Evolutionary conservation across 2,797 vertebrate species (phyloP), one percentile per base, ranked within the genome.

Genomic region (Apodemus agrarius): DNA sequence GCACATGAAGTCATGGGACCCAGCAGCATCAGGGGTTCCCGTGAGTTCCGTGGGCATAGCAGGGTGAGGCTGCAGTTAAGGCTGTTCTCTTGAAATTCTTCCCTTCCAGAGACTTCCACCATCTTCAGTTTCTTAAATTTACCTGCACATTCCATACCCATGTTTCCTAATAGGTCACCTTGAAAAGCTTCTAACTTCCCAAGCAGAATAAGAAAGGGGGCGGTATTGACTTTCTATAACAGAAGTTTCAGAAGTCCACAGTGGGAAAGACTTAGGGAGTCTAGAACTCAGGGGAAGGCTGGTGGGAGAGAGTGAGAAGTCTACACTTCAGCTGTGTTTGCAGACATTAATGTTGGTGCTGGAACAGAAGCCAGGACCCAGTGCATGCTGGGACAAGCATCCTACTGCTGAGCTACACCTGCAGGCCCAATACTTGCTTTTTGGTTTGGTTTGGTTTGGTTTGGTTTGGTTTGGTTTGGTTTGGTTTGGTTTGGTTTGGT

Each of bases 121-220:
- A 17, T 92, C 26, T 59, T 78, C 8, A 3, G 76, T 59, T 93
- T 75, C 61, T 37, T 54, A 6, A 19, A 57, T 90, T 78, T 43
- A 29, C 43, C 95, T 49, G 26, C 17, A 40, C 5, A 34, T 81
- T 26, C 72, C 57, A 75, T 69, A 40, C 57, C 87, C 81, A 43
- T 69, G 49, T 94, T 91, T 63, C 43, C 95, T 84, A 69, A 24
- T 13, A 91, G 31, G 65, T 43, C 5, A 17, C 46, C 81, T 90
- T 67, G 65, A 57, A 87, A 95, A 74, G 43, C 49, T 94, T 96
- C 72, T 61, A 74, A 59, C 11, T 12, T 93, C 26, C 49, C 85
- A 89, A 46, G 24, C 13, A n/a, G 40, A 76, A 43, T 37, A 81
- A 94, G 65, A n/a, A 96, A n/a, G 26, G 31, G 5, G 79, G 82